Conservation (phyloP, 1,140 invertebrate genomes). For the Daktulosphaira vitifoliae region DNA sequence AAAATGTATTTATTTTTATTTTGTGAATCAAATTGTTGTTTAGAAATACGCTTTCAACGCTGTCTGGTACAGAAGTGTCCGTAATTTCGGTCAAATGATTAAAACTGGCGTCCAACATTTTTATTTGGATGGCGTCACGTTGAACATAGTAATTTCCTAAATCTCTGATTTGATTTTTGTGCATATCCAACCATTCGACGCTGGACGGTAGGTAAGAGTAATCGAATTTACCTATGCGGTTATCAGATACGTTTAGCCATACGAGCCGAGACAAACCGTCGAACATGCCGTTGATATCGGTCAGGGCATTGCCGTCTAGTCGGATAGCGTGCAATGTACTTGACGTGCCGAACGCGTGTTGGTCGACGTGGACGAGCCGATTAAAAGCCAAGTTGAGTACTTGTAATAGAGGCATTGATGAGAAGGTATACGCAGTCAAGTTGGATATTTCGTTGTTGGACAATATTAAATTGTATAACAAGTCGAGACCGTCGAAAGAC, state of each 20-base stretch:
- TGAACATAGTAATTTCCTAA: conserved; percentile 64
- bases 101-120: conserved; percentile 73
- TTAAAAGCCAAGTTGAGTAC: conserved; percentile 84
- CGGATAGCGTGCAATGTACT: conserved; percentile 72
- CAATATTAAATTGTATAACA: conserved; percentile 69
- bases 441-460: conserved; percentile 83
- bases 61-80: conserved; percentile 63
- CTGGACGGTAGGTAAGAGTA: conserved; percentile 72
- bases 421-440: conserved; percentile 68
- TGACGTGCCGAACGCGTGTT: conserved; percentile 71
- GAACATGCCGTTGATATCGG: conserved; percentile 77
- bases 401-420: conserved; percentile 68
- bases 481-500: conserved; percentile 69
- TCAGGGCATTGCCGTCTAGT: conserved; percentile 74
- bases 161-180: conserved; percentile 75
- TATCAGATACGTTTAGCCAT: conserved; percentile 87
- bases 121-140: conserved; percentile 55
- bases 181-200: conserved; percentile 82
- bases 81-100: conserved; percentile 67
- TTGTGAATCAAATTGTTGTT: conserved; percentile 72
- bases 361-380: conserved; percentile 67
- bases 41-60: conserved; percentile 67
- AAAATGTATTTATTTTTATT: conserved; percentile 72
- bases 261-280: conserved; percentile 68
- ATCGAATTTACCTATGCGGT: conserved; percentile 82